Conservation (phyloP, 2,888 invertebrate genomes). For the Strigamia transsilvanica region DNA sequence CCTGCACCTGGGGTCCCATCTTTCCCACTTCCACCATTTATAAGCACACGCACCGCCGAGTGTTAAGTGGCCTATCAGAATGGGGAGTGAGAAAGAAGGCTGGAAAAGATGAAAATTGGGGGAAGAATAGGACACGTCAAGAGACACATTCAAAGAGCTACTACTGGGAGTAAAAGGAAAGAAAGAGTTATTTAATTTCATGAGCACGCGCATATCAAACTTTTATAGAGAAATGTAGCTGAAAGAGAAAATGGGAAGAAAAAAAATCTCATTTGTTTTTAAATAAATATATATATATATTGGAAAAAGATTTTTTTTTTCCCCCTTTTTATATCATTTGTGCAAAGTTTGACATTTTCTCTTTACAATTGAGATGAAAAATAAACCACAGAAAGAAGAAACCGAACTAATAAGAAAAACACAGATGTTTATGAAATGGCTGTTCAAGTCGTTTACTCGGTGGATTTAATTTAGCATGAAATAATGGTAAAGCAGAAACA, state of each 20-base stretch:
- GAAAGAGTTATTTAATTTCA: slow-evolving; percentile 44
- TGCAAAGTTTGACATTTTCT: slow-evolving; percentile 3
- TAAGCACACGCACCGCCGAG: slow-evolving; percentile 45
- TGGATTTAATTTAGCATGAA: slow-evolving; percentile 20
- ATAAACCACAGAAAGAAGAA: slow-evolving; percentile 24
- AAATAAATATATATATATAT: neutral
- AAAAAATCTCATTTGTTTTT: slow-evolving; percentile 18
- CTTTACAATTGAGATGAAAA: neutral
- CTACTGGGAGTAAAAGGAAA: neutral
- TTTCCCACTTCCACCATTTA: slow-evolving; percentile 46
- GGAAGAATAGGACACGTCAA: slow-evolving; percentile 37
- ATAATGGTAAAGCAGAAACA: neutral
- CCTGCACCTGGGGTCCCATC: slow-evolving; percentile 48
- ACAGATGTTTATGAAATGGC: slow-evolving; percentile 4
- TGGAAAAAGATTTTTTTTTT: neutral
- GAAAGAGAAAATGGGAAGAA: neutral
- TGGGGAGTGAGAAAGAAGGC: slow-evolving; percentile 16
- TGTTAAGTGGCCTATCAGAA: slow-evolving; percentile 43
- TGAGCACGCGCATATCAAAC: slow-evolving; percentile 26
- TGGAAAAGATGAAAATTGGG: slow-evolving; percentile 24
- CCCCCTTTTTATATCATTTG: neutral
- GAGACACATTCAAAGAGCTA: slow-evolving; percentile 4
- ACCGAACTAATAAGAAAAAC: neutral
- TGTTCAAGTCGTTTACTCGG: neutral
- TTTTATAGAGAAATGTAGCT: neutral